A percentile compares a stretch with the other conserved stretches of the same genome.
Evolutionary conservation across 2,113 vertebrate genomes (phyloP).

Genomic region (Malurus elegans): DNA sequence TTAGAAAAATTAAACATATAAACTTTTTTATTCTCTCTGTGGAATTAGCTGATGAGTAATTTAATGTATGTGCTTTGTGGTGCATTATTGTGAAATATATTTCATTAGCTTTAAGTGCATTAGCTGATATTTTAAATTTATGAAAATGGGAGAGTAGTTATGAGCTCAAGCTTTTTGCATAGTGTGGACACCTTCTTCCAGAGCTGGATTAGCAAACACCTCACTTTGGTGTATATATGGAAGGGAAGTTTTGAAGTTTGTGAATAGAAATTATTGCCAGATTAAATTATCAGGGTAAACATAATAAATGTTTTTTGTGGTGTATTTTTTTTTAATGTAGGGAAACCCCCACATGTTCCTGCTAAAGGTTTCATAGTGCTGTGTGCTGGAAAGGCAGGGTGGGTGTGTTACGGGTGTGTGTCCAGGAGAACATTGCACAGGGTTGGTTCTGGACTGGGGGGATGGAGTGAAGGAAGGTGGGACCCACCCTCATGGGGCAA

Average conservation of each 20-base stretch:
- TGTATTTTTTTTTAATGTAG: not conserved
- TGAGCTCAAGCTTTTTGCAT: fast-evolving
- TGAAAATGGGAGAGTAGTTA: not conserved
- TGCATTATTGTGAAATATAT: not conserved
- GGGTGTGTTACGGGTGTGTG: fast-evolving
- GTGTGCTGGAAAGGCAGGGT: not conserved
- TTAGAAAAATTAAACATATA: not conserved
- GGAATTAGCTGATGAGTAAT: slow-evolving; percentile 33
- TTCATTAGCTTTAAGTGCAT: not conserved
- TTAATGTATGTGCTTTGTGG: not conserved
- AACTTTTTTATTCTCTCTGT: not conserved
- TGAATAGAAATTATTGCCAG: not conserved
- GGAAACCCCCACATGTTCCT: not conserved
- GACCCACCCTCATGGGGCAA: fast-evolving
- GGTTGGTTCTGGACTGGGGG: not conserved
- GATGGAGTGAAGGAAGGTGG: not conserved
- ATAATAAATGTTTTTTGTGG: not conserved
- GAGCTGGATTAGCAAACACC: not conserved
- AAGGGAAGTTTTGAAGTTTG: not conserved
- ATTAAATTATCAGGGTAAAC: not conserved
- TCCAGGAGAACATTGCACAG: fast-evolving
- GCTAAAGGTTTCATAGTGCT: fast-evolving
- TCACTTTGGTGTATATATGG: fast-evolving
- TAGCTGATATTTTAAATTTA: not conserved
- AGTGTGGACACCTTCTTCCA: not conserved